Conservation (phyloP, 2,113 vertebrate genomes). For the Donacobius atricapilla region DNA sequence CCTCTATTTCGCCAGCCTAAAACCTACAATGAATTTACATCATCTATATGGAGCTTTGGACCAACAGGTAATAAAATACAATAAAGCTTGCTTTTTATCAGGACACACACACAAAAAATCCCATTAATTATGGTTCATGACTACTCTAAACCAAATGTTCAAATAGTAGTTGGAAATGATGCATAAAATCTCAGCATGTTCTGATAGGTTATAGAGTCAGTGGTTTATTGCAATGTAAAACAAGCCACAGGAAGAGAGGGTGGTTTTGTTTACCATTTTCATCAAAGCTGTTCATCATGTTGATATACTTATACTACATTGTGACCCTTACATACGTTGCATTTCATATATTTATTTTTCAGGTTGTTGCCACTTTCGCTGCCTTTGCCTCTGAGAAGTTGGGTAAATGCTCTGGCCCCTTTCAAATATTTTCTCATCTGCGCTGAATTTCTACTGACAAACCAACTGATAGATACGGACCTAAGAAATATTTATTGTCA, state of each 20-base stretch:
- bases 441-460: neutral
- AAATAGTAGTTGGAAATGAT: conserved; percentile 44
- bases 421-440: neutral
- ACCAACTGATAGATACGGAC: neutral
- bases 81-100: conserved; percentile 38
- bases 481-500: conserved; percentile 33
- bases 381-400: neutral
- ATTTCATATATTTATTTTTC: conserved; percentile 56
- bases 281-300: conserved; percentile 48
- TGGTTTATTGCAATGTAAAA: conserved; percentile 54
- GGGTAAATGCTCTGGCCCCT: neutral
- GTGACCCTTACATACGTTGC: conserved; percentile 10
- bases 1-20: neutral
- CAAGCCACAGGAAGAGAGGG: conserved; percentile 57
- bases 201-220: conserved; percentile 61
- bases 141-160: conserved; percentile 62
- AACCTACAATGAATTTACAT: conserved; percentile 22
- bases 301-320: conserved; percentile 23
- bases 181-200: conserved; percentile 52
- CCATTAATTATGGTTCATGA: conserved; percentile 54
- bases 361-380: conserved; percentile 42
- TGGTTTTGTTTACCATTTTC: conserved; percentile 48
- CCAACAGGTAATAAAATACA: conserved; percentile 53
- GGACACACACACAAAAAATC: conserved; percentile 19
- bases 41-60: neutral